phyloP scores from a whole-genome alignment of 2,888 invertebrate species.

The Dioctria rufipes region DNA sequence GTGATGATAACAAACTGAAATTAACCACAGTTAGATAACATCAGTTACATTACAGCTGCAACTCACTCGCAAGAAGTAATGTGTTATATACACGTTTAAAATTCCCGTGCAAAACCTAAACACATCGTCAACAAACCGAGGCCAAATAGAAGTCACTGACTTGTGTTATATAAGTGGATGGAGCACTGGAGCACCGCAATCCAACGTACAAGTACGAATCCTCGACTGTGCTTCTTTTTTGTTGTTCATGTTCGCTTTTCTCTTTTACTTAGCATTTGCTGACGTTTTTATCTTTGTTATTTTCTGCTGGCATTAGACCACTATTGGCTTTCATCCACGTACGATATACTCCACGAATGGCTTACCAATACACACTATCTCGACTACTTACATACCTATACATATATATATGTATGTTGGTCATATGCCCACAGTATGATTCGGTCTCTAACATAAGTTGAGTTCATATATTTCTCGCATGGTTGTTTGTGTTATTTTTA shows the following conservation, averaged over 20 bases:
- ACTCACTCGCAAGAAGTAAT: not conserved
- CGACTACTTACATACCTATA: not conserved
- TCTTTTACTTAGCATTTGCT: slow-evolving; percentile 8
- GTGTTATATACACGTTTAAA: not conserved
- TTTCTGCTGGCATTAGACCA: slow-evolving; percentile 6
- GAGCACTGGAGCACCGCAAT: slow-evolving; percentile 5
- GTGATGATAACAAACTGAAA: slow-evolving; percentile 25
- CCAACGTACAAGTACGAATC: slow-evolving; percentile 34
- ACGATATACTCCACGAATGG: slow-evolving; percentile 16
- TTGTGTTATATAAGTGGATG: slow-evolving; percentile 23
- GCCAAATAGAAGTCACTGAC: slow-evolving; percentile 38
- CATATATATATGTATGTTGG: not conserved
- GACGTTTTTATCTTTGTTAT: no score
- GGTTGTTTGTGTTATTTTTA: slow-evolving; percentile 32
- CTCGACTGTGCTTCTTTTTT: not conserved
- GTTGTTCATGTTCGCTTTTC: not conserved
- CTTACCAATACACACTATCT: not conserved
- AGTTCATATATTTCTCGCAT: not conserved
- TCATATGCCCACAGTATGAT: not conserved
- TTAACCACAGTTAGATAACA: slow-evolving; percentile 37
- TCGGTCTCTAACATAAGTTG: not conserved
- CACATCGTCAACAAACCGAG: not conserved
- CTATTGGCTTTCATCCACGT: slow-evolving; percentile 37
- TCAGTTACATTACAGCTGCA: not conserved
- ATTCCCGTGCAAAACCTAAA: slow-evolving; percentile 7